Conservation (phyloP, 2,888 invertebrate genomes). For the Lepidochitona cinerea region DNA sequence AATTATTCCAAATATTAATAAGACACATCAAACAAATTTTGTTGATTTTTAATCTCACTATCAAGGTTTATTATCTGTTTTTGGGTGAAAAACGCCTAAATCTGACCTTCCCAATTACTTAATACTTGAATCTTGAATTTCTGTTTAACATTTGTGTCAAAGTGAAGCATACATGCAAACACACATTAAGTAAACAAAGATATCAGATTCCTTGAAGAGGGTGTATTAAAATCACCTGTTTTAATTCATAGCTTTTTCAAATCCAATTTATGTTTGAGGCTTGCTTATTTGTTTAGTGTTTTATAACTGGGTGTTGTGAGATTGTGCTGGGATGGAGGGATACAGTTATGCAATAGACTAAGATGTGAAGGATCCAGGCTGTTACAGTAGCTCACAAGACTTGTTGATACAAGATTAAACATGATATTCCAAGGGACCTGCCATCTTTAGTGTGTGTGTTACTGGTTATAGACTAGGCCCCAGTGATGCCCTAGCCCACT, state of each 20-base stretch:
- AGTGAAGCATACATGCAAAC: not conserved
- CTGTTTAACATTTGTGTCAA: conserved; percentile 2
- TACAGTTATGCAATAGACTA: not conserved
- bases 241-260: not conserved
- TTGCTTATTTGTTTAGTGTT: not conserved
- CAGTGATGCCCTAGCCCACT: no score
- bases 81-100: no score
- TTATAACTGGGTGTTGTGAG: not conserved
- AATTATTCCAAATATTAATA: no score
- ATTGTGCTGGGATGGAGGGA: not conserved
- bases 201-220: not conserved
- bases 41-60: no score
- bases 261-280: not conserved
- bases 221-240: not conserved
- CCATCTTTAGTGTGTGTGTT: not conserved
- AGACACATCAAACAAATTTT: no score
- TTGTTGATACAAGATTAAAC: conserved; percentile 8
- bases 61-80: no score
- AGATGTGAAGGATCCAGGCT: not conserved
- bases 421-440: not conserved
- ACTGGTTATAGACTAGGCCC: not conserved
- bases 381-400: not conserved
- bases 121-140: conserved; percentile 4
- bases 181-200: not conserved
- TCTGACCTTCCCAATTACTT: no score